A percentile compares a stretch with the other conserved stretches of the same genome.
Evolutionary conservation across 2,113 vertebrate genomes (phyloP).

Genomic region (Dicrurus megarhynchus): DNA sequence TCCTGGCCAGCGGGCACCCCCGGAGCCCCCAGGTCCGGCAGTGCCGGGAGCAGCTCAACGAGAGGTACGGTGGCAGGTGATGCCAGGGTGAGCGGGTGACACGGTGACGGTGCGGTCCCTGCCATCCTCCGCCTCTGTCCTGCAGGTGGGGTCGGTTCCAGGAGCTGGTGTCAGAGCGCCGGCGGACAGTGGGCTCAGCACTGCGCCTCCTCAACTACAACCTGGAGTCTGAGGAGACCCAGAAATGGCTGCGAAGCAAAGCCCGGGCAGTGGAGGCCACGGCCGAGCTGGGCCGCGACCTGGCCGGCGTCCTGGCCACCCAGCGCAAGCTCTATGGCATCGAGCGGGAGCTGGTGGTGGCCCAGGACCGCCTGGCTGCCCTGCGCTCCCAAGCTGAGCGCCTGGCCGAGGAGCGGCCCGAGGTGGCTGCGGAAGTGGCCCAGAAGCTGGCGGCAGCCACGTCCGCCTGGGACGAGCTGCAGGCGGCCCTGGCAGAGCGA

Average conservation of each 20-base stretch:
- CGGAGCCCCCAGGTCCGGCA: slow-evolving; percentile 85
- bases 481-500: slow-evolving; percentile 77
- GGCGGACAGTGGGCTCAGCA: slow-evolving; percentile 80
- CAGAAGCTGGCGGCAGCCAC: slow-evolving; percentile 63
- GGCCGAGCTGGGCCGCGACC: slow-evolving; percentile 85
- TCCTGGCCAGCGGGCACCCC: slow-evolving; percentile 88
- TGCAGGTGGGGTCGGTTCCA: slow-evolving; percentile 88
- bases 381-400: slow-evolving; percentile 79
- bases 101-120: accelerated
- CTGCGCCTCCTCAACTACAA: slow-evolving; percentile 89
- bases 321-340: slow-evolving; percentile 93
- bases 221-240: slow-evolving; percentile 90
- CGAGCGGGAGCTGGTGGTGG: slow-evolving; percentile 86
- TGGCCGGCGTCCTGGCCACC: slow-evolving; percentile 88
- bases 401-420: slow-evolving; percentile 80
- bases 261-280: slow-evolving; percentile 86
- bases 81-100: accelerated
- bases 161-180: slow-evolving; percentile 80
- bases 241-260: slow-evolving; percentile 89
- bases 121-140: accelerated
- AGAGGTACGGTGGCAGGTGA: slow-evolving; percentile 69
- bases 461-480: slow-evolving; percentile 82
- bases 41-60: slow-evolving; percentile 83
- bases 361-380: slow-evolving; percentile 76
- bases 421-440: slow-evolving; percentile 77